Conservation (phyloP, 1,140 invertebrate genomes). For the Drosophila teissieri region DNA sequence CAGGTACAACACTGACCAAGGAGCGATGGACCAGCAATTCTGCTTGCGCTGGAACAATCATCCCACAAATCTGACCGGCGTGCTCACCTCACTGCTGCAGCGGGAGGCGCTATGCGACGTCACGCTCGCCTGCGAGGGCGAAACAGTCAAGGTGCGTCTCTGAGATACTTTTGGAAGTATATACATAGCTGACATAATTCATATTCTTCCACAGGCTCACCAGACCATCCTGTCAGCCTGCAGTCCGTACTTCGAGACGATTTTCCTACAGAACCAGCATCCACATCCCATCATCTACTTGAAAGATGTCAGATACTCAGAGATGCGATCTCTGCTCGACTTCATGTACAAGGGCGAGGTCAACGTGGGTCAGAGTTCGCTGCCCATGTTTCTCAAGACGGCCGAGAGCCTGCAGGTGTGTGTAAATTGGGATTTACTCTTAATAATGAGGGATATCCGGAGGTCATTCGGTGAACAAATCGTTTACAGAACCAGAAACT, state of each 20-base stretch:
- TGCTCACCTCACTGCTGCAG: slow-evolving; percentile 93
- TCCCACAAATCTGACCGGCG: slow-evolving; percentile 94
- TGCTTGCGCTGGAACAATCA: slow-evolving; percentile 98
- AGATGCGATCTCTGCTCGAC: slow-evolving; percentile 94
- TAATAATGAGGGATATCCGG: too few relatives aligned
- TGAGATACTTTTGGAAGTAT: too few relatives aligned
- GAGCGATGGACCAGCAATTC: slow-evolving; percentile 96
- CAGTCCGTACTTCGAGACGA: slow-evolving; percentile 97
- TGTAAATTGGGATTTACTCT: not conserved
- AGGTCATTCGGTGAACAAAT: too few relatives aligned
- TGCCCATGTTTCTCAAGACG: slow-evolving; percentile 95
- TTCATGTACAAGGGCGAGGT: slow-evolving; percentile 97
- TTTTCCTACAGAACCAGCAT: slow-evolving; percentile 95
- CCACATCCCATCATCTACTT: slow-evolving; percentile 96
- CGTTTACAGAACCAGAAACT: too few relatives aligned
- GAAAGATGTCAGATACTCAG: slow-evolving; percentile 94
- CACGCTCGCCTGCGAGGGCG: slow-evolving; percentile 95
- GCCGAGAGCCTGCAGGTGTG: slow-evolving; percentile 94
- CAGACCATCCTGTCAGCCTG: slow-evolving; percentile 97
- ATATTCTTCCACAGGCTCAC: slow-evolving; percentile 88
- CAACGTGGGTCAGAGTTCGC: slow-evolving; percentile 93
- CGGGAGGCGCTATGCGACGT: slow-evolving; percentile 95
- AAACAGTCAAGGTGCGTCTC: slow-evolving; percentile 90
- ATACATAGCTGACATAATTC: too few relatives aligned
- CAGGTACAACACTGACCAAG: slow-evolving; percentile 85